Evolutionary conservation across 2,113 vertebrate genomes (phyloP).

Genomic region (Kryptolebias marmoratus): DNA sequence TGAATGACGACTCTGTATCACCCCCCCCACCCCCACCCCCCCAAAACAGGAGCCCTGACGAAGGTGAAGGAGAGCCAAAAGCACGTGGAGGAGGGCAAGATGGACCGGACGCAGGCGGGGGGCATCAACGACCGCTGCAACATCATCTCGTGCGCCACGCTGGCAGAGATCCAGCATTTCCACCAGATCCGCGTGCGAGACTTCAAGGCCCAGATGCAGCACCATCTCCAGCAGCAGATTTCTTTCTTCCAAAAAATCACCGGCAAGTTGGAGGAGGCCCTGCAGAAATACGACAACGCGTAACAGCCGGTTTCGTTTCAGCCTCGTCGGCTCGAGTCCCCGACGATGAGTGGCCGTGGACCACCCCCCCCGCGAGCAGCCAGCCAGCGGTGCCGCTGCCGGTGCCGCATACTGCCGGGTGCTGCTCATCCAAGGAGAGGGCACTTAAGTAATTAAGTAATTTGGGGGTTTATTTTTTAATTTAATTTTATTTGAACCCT

Average conservation of each 20-base stretch:
- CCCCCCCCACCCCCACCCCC: too few species aligned
- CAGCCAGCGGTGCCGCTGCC: constrained; percentile 19
- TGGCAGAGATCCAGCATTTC: constrained; percentile 98
- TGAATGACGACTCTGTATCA: constrained; percentile 17
- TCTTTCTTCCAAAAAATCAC: constrained; percentile 96
- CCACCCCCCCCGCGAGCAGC: neutral
- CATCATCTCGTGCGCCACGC: constrained; percentile 97
- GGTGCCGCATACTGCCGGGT: constrained; percentile 20
- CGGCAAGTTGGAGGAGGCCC: constrained; percentile 93
- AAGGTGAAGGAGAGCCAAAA: constrained; percentile 97
- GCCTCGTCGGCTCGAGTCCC: constrained; percentile 9
- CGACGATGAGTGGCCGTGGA: constrained; percentile 11
- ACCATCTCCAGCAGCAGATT: constrained; percentile 96
- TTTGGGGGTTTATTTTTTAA: too few species aligned
- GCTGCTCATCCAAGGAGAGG: constrained; percentile 31
- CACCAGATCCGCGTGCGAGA: constrained; percentile 95
- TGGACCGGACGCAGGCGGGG: constrained; percentile 91
- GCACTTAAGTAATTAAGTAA: constrained; percentile 11
- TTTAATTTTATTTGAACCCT: constrained; percentile 22
- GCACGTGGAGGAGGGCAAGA: constrained; percentile 96
- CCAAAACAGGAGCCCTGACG: constrained; percentile 89
- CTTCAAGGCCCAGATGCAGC: constrained; percentile 97
- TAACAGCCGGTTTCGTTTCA: constrained; percentile 59
- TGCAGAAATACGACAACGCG: constrained; percentile 92
- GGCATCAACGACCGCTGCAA: constrained; percentile 96